These are phyloP conservation scores for Parazoanthus swiftii DNA, from an alignment of 92 coral and sea anemone species.

Conservation along the genomic window DNA sequence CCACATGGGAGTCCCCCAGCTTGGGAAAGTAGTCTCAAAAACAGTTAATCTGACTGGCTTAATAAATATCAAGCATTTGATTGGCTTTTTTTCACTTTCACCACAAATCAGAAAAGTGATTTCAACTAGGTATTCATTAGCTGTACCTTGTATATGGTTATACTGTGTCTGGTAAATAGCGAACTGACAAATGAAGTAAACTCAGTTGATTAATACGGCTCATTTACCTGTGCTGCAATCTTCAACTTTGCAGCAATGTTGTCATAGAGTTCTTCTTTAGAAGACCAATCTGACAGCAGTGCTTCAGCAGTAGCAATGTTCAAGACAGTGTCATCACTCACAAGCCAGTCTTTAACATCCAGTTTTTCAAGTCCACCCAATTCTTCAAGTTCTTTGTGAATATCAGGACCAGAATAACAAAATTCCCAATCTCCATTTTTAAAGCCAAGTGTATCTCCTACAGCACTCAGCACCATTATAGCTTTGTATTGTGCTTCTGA, in stretches of 20 bases:
- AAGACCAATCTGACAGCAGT: slow-evolving; percentile 77
- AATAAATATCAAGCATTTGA: too few relatives aligned
- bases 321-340: slow-evolving; percentile 92
- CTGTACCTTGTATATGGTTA: too few relatives aligned
- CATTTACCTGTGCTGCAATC: slow-evolving; percentile 31
- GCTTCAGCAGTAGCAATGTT: slow-evolving; percentile 94
- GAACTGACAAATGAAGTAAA: too few relatives aligned
- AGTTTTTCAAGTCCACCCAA: slow-evolving; percentile 82
- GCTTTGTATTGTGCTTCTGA: slow-evolving; percentile 61
- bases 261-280: slow-evolving; percentile 67
- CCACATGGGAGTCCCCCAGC: too few relatives aligned
- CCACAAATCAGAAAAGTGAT: too few relatives aligned
- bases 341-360: slow-evolving; percentile 72
- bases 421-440: slow-evolving; percentile 93
- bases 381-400: slow-evolving; percentile 64
- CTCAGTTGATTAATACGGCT: too few relatives aligned
- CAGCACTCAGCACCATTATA: slow-evolving; percentile 88
- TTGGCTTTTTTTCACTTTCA: too few relatives aligned
- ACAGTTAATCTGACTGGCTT: too few relatives aligned
- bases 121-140: too few relatives aligned
- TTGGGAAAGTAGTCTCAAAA: too few relatives aligned
- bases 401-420: slow-evolving; percentile 64
- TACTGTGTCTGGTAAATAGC: too few relatives aligned
- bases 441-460: slow-evolving; percentile 94
- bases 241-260: slow-evolving; percentile 74